Base-by-base conservation (phyloP, 2,888 invertebrate genomes). In the Mythimna lalbum region DNA sequence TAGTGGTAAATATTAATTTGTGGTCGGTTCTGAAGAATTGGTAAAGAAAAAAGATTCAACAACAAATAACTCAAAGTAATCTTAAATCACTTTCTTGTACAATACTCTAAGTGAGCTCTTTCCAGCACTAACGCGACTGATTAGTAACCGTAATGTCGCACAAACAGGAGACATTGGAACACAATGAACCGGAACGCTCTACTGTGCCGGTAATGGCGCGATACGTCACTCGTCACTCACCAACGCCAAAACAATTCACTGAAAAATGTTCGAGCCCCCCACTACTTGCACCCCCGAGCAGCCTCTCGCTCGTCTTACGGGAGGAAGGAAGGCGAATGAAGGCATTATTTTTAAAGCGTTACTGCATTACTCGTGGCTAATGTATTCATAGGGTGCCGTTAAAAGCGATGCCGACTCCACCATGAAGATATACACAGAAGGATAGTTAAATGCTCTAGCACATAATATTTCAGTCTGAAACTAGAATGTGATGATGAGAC, bases 341-440 rank as follows among this genome's bases (percentile, higher is more conserved):
- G 69, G 81, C 82, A 73, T 86, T 87, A 81, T 84, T 86, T 85
- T 81, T 78, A 84, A 86, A 86, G 63, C 78, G 80, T 86, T 85
- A 82, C n/a, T n/a, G n/a, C n/a, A n/a, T 87, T 84, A 82, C 79
- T 59, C 23, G 82, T 50, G 62, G 76, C 80, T 87, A 88, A 89
- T 89, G 84, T 90, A 90, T 89, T 90, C 90, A 90, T 89, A 87
- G 88, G 83, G 82, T 82, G 82, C 64, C 56, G 65, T 53, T 80
- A 68, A 63, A 56, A 52, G 66, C 67, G 56, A 39, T 50, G 79
- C 19, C 63, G 21, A 10, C 17, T 17, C 33, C n/a, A 49, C 31
- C 55, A n/a, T 12, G 2, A 1, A 49, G 47, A 1, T 36, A 31
- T 23, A 12, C 19, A 3, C 63, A 67, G 78, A 72, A 78, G 57